Conservation (phyloP, 2,113 vertebrate genomes). For the Perca fluviatilis region DNA sequence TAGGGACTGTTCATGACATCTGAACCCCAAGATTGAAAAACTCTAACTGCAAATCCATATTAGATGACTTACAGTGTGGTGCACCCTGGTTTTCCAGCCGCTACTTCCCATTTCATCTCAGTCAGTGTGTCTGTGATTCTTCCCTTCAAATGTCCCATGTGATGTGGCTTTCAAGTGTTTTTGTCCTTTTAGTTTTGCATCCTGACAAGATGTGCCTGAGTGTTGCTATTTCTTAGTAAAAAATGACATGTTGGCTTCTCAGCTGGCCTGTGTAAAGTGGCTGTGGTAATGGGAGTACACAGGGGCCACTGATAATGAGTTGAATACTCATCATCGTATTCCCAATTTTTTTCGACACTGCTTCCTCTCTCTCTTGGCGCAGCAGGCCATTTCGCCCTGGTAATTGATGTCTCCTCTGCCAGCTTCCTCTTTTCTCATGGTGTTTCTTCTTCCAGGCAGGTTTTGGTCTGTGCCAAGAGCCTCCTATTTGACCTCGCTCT, state of each 20-base stretch:
- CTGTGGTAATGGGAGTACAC: constrained; percentile 3
- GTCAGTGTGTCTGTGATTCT: not conserved
- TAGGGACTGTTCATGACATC: not conserved
- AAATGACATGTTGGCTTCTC: constrained; percentile 4
- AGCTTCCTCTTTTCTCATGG: constrained; percentile 22
- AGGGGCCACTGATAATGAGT: constrained; percentile 20
- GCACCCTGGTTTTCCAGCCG: not conserved
- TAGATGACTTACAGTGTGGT: not conserved
- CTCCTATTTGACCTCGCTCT: constrained; percentile 19
- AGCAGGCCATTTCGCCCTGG: constrained; percentile 13
- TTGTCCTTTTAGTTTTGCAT: constrained; percentile 32
- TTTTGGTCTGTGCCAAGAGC: constrained; percentile 5
- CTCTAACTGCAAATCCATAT: not conserved
- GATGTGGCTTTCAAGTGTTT: constrained; percentile 2
- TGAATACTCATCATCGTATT: constrained; percentile 15
- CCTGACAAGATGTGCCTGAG: not conserved
- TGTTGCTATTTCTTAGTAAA: not conserved
- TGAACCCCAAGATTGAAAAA: not conserved
- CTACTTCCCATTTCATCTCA: not conserved
- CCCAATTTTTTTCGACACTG: constrained; percentile 5
- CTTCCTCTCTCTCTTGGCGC: constrained; percentile 7
- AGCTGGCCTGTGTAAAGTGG: not conserved
- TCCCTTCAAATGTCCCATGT: not conserved
- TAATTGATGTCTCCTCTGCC: constrained; percentile 23
- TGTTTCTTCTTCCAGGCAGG: constrained; percentile 11